Evolutionary conservation across 2,888 invertebrate genomes (phyloP).

Genomic region (Xanthia togata): DNA sequence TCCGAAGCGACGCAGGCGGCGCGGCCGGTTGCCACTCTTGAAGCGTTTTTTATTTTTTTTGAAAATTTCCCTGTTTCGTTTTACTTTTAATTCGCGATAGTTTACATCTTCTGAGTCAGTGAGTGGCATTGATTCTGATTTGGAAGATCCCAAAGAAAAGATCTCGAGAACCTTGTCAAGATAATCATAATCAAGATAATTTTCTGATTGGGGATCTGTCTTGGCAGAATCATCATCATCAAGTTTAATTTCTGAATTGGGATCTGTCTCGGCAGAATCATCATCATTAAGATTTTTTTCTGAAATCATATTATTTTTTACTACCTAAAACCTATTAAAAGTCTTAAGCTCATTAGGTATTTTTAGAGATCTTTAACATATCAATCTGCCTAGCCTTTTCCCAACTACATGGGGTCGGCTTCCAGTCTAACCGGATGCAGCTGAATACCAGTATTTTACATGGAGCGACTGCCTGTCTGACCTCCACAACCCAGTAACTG

Average conservation of each 20-base stretch:
- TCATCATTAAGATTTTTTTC: neutral
- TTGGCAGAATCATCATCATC: neutral
- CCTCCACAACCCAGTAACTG: no score
- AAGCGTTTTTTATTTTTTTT: constrained; percentile 3
- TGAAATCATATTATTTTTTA: neutral
- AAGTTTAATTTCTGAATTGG: no score
- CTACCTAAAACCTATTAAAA: neutral
- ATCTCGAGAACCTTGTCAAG: no score
- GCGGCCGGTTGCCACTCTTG: neutral
- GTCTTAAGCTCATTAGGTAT: neutral
- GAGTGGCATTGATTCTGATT: neutral
- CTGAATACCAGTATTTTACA: no score
- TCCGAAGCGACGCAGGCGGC: no score
- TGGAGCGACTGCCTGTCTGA: no score
- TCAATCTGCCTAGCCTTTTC: no score
- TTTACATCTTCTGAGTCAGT: neutral
- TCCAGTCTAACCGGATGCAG: no score
- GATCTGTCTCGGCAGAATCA: no score
- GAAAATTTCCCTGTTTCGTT: neutral
- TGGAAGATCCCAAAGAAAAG: no score
- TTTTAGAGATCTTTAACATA: neutral
- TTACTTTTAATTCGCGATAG: neutral
- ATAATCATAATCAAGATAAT: neutral
- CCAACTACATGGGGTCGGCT: no score
- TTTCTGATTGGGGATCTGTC: no score